Conservation (phyloP, 2,113 vertebrate genomes). For the Onychorhynchus coronatus region DNA sequence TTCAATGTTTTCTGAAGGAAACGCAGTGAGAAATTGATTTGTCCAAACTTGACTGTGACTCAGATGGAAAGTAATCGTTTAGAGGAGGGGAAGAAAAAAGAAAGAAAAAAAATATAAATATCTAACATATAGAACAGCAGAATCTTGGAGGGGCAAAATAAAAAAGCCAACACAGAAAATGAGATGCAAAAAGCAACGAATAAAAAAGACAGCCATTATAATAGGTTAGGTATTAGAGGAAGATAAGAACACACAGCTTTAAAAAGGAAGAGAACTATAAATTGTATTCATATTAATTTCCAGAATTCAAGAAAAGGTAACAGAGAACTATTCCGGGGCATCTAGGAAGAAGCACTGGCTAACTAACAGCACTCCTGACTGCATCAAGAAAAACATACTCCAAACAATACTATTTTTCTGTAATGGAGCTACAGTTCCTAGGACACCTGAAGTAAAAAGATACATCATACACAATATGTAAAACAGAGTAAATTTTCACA, state of each 20-base stretch:
- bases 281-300: not conserved
- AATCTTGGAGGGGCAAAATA: not conserved
- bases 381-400: not conserved
- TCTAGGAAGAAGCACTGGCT: not conserved
- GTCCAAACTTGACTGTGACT: not conserved
- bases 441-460: accelerated
- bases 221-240: not conserved
- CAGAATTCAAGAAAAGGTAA: not conserved
- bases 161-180: not conserved
- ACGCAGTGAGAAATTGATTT: not conserved
- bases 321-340: not conserved
- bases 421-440: not conserved
- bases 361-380: not conserved
- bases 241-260: not conserved
- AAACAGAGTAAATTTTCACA: not conserved
- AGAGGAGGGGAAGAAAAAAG: no score
- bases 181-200: not conserved
- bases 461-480: not conserved
- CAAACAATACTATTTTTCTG: not conserved
- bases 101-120: not conserved
- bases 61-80: not conserved
- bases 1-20: not conserved
- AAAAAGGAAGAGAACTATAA: not conserved
- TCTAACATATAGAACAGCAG: not conserved
- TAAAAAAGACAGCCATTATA: not conserved